phyloP scores from a whole-genome alignment of 2,113 vertebrate species.

The Elachura formosa region DNA sequence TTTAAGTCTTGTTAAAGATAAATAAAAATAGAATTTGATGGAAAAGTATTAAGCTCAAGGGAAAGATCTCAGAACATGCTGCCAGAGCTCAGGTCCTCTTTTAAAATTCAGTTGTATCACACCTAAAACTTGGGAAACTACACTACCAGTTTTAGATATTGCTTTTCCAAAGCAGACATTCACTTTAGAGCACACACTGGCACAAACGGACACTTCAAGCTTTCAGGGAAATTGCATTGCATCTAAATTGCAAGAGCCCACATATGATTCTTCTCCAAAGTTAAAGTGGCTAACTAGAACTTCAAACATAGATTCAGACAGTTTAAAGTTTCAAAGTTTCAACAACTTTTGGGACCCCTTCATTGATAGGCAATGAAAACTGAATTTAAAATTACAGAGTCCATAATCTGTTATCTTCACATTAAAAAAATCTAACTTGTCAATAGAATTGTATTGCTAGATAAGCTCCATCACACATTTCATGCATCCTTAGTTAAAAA shows the following conservation, averaged over 20 bases:
- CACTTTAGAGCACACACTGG: not conserved
- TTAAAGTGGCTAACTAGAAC: not conserved
- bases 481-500: not conserved
- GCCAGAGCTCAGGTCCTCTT: not conserved
- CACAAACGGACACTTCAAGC: not conserved
- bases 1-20: not conserved
- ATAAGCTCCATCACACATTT: not conserved
- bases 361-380: not conserved
- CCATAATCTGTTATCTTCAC: not conserved
- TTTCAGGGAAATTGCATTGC: not conserved
- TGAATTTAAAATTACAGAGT: not conserved
- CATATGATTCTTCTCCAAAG: not conserved
- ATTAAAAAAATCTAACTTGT: not conserved
- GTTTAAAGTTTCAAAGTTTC: not conserved
- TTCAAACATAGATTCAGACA: not conserved
- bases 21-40: not conserved
- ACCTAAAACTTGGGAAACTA: not conserved
- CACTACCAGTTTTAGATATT: not conserved
- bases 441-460: not conserved
- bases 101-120: not conserved
- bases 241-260: not conserved
- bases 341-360: not conserved
- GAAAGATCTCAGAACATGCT: not conserved
- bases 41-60: not conserved
- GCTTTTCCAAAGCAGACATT: not conserved